Percentiles rank a stretch among this genome's conserved stretches.
Evolutionary conservation across 2,797 vertebrate species (phyloP).

Genomic region (Poecilia picta): DNA sequence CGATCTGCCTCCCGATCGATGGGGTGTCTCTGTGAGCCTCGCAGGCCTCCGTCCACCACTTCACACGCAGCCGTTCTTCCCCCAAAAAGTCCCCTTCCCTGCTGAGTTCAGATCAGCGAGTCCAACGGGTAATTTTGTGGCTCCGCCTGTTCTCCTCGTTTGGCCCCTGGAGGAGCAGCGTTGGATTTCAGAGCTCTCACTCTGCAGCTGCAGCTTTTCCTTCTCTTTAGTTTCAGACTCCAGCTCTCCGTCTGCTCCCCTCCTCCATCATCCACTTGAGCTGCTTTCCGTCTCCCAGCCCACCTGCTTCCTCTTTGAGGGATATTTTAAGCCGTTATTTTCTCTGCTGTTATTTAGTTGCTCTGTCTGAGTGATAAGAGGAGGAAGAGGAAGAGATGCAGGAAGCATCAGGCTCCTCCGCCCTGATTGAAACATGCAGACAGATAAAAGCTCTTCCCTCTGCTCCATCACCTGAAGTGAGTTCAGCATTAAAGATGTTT

Average conservation of each 20-base stretch:
- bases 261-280: background rate
- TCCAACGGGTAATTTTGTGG: constrained; percentile 58
- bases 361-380: constrained; percentile 24
- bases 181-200: constrained; percentile 15
- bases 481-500: background rate
- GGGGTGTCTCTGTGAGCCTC: constrained; percentile 1
- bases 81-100: constrained; percentile 28
- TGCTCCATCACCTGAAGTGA: background rate
- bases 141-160: constrained; percentile 56
- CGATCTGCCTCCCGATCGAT: constrained; percentile 13
- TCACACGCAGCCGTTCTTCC: constrained; percentile 28
- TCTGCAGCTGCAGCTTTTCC: background rate
- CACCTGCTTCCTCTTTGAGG: constrained; percentile 48
- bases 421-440: constrained; percentile 42
- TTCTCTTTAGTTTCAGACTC: background rate
- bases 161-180: constrained; percentile 17
- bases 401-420: constrained; percentile 57
- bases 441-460: constrained; percentile 12
- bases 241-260: background rate
- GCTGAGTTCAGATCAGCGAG: background rate
- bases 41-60: constrained; percentile 34
- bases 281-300: constrained; percentile 4
- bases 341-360: constrained; percentile 9
- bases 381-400: constrained; percentile 42
- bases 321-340: constrained; percentile 30